Base-by-base conservation (phyloP, 2,797 vertebrate species). In the Pseudochirops corinnae region DNA sequence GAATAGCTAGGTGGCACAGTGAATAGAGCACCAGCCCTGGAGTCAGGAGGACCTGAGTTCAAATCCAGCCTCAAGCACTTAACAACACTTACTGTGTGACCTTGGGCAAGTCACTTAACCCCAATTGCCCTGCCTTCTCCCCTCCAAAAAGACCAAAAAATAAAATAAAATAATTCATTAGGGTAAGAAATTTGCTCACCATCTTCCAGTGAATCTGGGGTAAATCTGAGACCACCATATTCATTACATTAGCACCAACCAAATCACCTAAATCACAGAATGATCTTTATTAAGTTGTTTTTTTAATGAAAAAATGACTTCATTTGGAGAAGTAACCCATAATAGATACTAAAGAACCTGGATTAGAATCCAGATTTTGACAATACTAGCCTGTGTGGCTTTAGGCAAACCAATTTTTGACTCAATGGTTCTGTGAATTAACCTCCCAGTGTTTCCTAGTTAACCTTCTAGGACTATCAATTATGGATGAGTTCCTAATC, bases 201-300 rank as follows among this genome's bases (percentile, higher is more conserved):
- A 90, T 74, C 57, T 93, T 33, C 55, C 94, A 50, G 33, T 95
- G 52, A 95, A 92, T 94, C 46, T 91, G 92, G 11, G 26, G 62
- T 95, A 55, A 92, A 82, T 21, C n/a, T 82, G 67, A 82, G 67
- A 82, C 2, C 18, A 82, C 55, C 53, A 91, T 55, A 53, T 50
- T 94, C 92, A 95, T 94, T 82, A 31, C 33, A 13, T 92, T 33
- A 57, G 93, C 93, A 46, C 95, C 90, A 53, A n/a, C 90, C 31
- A 62, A 55, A 52, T 57, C 57, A 56, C 60, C 60, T 95, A 96
- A 60, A 92, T 93, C 60, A 87, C 26, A 91, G 50, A 91, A 62
- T 92, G 55, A 94, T 60, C 29, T 56, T 96, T 82, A 95, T 93
- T 92, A 94, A 90, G 82, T 9, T 74, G 92, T 96, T 90, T 55